These are phyloP conservation scores for Plutomurus gul DNA, from an alignment of 1,140 invertebrate genomes.

Conservation along the genomic window DNA sequence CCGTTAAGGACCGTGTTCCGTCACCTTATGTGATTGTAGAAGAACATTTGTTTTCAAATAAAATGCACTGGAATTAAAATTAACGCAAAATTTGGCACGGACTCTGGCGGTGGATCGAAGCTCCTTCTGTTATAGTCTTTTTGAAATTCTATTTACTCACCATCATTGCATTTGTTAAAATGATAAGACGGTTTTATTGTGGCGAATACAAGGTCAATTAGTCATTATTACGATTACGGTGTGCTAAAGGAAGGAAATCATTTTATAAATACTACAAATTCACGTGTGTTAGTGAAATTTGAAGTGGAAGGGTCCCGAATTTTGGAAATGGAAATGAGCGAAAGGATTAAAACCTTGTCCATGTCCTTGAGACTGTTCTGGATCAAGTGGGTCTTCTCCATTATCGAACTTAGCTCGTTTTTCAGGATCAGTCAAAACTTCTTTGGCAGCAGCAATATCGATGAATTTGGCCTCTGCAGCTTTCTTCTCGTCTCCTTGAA, in stretches of 20 bases:
- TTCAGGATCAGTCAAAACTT: conserved; percentile 82
- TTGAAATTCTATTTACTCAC: no score
- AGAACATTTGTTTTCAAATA: no score
- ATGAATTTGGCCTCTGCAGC: conserved; percentile 97
- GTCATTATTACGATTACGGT: background rate
- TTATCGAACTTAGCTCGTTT: conserved; percentile 89
- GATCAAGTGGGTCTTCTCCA: conserved; percentile 96
- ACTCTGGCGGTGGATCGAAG: no score
- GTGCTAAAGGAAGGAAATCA: conserved; percentile 49
- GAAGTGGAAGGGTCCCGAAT: conserved; percentile 86
- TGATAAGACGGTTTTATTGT: no score
- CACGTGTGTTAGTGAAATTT: conserved; percentile 78
- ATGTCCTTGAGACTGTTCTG: conserved; percentile 69
- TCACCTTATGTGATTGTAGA: no score
- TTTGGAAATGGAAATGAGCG: conserved; percentile 81
- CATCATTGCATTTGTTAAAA: no score
- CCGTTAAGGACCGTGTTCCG: no score
- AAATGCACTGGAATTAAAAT: no score
- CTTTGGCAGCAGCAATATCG: conserved; percentile 98
- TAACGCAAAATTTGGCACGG: no score
- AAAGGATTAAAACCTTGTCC: conserved; percentile 78
- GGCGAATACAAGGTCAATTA: no score
- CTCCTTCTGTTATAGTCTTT: no score
- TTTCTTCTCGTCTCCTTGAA: conserved; percentile 85
- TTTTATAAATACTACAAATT: background rate